Base-by-base conservation (phyloP, 2,113 vertebrate species). In the Campylorhamphus procurvoides region DNA sequence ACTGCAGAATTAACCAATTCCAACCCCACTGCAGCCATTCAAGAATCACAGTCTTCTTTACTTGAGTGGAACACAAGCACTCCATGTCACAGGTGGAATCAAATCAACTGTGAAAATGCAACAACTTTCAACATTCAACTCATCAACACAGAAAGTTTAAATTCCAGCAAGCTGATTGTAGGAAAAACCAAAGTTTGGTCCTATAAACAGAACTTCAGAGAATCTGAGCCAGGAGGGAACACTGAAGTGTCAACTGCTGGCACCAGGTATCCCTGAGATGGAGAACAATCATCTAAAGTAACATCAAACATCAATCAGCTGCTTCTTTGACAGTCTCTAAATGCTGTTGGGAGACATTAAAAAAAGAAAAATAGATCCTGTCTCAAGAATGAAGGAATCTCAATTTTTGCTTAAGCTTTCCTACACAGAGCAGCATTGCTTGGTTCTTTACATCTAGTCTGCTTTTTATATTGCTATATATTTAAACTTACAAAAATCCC, bases 51-150 rank as follows among this genome's bases (percentile, higher is more conserved):
- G 37, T 12, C 29, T 81, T 37, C 18, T 15, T 50, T 22, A 40
- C 33, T 49, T 62, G 24, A 64, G 35, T 18, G 53, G 35, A 77
- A 91, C 28, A 17, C 7, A 42, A 35, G 25, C 24, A n/a, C 18
- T 19, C 8, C 2, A 5, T 35, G 28, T 17, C n/a, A 17, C 0
- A 50, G 28, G 7, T 19, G 5, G 24, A 78, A 24, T 44, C 14
- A 15, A 74, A 74, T 19, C 39, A 59, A 20, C 20, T 17, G 4
- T 12, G 42, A 73, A 78, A 86, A 78, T 0, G 2, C 39, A 74
- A 37, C 31, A 53, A 12, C 24, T 82, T 74, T 22, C 14, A 59
- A 17, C 24, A 78, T 74, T 28, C 18, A 55, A 7, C 40, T 25
- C 80, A 27, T 6, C 59, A n/a, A n/a, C 7, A 39, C 0, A 16